phyloP scores from a whole-genome alignment of 2,888 invertebrate species.

The Dione vanillae region DNA sequence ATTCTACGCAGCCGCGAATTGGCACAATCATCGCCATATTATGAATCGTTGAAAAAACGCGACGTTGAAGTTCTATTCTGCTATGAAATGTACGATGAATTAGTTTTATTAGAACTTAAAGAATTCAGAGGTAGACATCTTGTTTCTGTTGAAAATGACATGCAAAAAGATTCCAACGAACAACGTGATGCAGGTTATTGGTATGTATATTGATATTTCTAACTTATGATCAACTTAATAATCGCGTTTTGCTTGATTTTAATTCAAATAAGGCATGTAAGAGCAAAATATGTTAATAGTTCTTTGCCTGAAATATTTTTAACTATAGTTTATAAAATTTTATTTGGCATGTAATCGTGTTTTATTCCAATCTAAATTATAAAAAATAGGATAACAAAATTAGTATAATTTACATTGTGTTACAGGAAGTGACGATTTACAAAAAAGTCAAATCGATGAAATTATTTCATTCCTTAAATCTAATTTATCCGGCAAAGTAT shows the following conservation, averaged over 20 bases:
- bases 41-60: constrained; percentile 94
- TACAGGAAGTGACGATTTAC: constrained; percentile 86
- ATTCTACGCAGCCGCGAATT: constrained; percentile 89
- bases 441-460: constrained; percentile 90
- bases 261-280: no score
- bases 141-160: constrained; percentile 96
- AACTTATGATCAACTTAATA: no score
- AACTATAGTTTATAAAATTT: no score
- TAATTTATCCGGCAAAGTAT: constrained; percentile 90
- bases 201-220: constrained; percentile 60
- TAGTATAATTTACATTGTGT: background rate
- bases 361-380: background rate
- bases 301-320: no score
- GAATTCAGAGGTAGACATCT: constrained; percentile 91
- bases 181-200: constrained; percentile 85
- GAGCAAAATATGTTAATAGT: no score
- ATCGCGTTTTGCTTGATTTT: no score
- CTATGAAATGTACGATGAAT: constrained; percentile 98
- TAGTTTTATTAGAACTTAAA: constrained; percentile 94
- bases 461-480: constrained; percentile 91
- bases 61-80: constrained; percentile 97
- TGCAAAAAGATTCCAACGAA: constrained; percentile 88
- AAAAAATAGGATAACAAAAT: background rate
- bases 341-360: no score
- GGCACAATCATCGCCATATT: constrained; percentile 97